These are phyloP conservation scores for Cercopithecus mona DNA, from an alignment of 2,113 vertebrate genomes.

Conservation along the genomic window DNA sequence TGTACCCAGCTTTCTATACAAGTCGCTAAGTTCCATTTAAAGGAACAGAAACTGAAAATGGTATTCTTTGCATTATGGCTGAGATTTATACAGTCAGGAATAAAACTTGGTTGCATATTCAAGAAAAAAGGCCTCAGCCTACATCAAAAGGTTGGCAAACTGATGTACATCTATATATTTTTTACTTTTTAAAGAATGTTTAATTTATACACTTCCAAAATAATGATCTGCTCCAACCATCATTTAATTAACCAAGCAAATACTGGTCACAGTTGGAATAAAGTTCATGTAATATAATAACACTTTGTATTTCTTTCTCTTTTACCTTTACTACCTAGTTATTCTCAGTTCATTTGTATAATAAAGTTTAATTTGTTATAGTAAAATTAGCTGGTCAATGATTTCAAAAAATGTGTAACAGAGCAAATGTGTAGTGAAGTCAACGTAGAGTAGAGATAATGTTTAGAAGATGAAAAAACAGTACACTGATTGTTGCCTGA, in stretches of 20 bases:
- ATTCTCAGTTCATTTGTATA: constrained; percentile 3
- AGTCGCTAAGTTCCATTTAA: not conserved
- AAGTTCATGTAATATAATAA: not conserved
- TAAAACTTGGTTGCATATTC: not conserved
- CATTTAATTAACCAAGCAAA: not conserved
- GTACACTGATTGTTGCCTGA: not conserved
- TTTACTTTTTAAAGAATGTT: not conserved
- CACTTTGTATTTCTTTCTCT: not conserved
- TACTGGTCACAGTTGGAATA: not conserved
- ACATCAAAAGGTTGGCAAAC: not conserved
- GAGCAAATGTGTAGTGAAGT: not conserved
- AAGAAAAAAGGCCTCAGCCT: not conserved
- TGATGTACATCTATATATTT: not conserved
- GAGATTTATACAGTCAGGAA: not conserved
- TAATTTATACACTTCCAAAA: not conserved
- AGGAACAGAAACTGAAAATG: not conserved
- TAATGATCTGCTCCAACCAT: not conserved
- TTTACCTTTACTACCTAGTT: not conserved
- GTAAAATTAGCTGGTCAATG: not conserved
- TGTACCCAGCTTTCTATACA: not conserved
- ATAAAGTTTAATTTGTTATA: constrained; percentile 1
- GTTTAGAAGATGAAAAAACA: not conserved
- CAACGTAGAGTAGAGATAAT: not conserved
- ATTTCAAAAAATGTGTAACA: not conserved
- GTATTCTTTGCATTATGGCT: not conserved